phyloP scores from a whole-genome alignment of 2,888 invertebrate genomes.

The Chymomyza fuscimana region DNA sequence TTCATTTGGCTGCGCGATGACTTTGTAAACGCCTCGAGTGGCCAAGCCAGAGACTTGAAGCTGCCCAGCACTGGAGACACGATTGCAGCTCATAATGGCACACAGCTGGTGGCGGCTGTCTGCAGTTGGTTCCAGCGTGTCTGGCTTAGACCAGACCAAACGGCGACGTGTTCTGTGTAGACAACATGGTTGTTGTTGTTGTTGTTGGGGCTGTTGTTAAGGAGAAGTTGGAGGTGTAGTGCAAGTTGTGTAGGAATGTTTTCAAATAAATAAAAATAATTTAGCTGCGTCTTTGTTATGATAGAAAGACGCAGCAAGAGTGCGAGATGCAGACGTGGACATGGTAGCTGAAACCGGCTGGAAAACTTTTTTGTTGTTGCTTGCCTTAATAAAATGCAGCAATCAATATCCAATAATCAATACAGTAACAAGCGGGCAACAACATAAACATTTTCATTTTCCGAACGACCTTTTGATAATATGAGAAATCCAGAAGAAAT shows the following conservation, averaged over 20 bases:
- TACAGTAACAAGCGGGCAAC: conserved; percentile 53
- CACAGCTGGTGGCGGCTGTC: conserved; percentile 60
- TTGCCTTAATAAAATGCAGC: conserved; percentile 65
- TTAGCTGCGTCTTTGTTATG: conserved; percentile 1
- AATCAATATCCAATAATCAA: conserved; percentile 73
- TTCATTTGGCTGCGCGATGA: conserved; percentile 51
- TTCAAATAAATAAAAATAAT: conserved; percentile 5
- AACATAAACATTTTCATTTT: conserved; percentile 64
- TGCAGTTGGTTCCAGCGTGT: conserved; percentile 67
- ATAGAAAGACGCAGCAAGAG: neutral
- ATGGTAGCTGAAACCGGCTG: neutral
- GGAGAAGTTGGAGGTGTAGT: neutral
- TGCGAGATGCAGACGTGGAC: neutral
- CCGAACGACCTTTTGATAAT: conserved; percentile 23
- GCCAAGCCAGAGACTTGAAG: conserved; percentile 30
- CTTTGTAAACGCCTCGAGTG: conserved; percentile 59
- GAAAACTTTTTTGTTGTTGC: conserved; percentile 54
- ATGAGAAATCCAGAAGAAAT: conserved; percentile 32
- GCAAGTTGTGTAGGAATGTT: neutral
- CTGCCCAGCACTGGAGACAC: conserved; percentile 17
- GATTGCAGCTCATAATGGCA: conserved; percentile 31
- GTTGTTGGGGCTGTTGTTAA: neutral
- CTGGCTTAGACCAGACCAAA: conserved; percentile 70
- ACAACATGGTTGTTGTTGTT: neutral
- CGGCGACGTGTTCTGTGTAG: conserved; percentile 50